A percentile compares a stretch with the other conserved stretches of the same genome.
Evolutionary conservation across 2,797 vertebrate genomes (phyloP).

Genomic region (Enteromius radiatus): DNA sequence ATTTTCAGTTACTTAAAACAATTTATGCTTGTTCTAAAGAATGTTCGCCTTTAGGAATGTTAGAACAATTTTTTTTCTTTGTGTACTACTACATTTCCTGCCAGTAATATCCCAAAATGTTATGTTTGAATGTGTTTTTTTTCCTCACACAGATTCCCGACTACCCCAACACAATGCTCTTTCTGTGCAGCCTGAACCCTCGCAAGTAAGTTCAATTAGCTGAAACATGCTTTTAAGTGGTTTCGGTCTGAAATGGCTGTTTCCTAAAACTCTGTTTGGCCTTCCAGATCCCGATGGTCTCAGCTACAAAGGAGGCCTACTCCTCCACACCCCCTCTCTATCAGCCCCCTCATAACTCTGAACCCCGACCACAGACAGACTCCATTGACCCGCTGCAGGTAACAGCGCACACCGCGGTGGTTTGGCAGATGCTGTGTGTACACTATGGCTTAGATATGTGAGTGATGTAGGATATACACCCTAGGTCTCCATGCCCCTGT

Average conservation of each 20-base stretch:
- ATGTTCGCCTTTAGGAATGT: background rate
- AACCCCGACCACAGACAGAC: slow-evolving; percentile 82
- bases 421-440: slow-evolving; percentile 3
- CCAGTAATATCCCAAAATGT: background rate
- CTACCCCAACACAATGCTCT: slow-evolving; percentile 86
- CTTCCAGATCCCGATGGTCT: slow-evolving; percentile 81
- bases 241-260: background rate
- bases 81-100: slow-evolving; percentile 11
- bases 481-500: slow-evolving; percentile 90
- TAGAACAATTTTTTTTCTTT: slow-evolving; percentile 15
- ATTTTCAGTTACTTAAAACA: background rate
- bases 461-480: slow-evolving; percentile 39
- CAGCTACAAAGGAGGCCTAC: slow-evolving; percentile 83
- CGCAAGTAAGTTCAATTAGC: slow-evolving; percentile 81
- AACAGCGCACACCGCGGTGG: slow-evolving; percentile 42
- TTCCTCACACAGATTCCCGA: slow-evolving; percentile 90
- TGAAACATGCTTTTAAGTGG: background rate
- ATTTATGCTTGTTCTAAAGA: background rate
- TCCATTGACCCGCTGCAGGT: slow-evolving; percentile 84
- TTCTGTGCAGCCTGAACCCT: slow-evolving; percentile 87
- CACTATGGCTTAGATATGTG: slow-evolving; percentile 13
- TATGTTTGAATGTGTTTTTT: slow-evolving; percentile 34
- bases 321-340: slow-evolving; percentile 81
- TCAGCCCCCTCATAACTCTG: slow-evolving; percentile 82
- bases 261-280: background rate